Evolutionary conservation across 2,113 vertebrate species (phyloP), one percentile per base, ranked within the genome.

Genomic region (Myanophis thanlyinensis): DNA sequence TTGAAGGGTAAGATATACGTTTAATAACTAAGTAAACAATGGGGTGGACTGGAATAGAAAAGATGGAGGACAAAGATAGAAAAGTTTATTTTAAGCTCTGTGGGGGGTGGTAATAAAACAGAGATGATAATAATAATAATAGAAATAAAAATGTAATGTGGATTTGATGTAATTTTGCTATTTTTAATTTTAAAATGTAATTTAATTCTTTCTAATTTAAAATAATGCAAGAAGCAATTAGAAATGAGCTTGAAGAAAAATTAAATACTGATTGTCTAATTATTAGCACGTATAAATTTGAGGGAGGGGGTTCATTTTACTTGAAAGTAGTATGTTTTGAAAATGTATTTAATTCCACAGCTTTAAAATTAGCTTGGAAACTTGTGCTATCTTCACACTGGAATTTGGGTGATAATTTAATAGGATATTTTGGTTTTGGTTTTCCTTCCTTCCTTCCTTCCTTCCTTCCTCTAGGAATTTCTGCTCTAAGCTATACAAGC

Each of bases 101-200:
- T 56, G 80, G 51, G 22, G n/a, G 56, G 35, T n/a, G 12, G 47
- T 12, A 80, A 53, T 90, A 56, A 56, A 84, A 44, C 35, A 73
- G 27, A 53, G 9, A n/a, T 49, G 5, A 73, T 90, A 73, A 20
- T 48, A 90, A 20, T 48, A 90, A 73, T 51, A 80, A 80, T 86
- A n/a, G 44, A 85, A 91, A 62, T 91, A 91, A 91, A 91, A 87
- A 59, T 59, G 85, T 86, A 91, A 86, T 44, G 56, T 12, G 73
- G 27, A 27, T 56, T 91, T 48, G 62, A 35, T 52, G 5, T 80
- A 52, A 51, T 90, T 85, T 59, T 48, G 44, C 85, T 85, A 54
- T 53, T 91, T 89, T 73, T 84, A 52, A 90, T 84, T 90, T 85
- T 51, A n/a, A 86, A 91, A 91, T 48, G 44, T 59, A 91, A 87